Evolutionary conservation across 2,888 invertebrate genomes (phyloP).

Genomic region (Sphaerophoria rueppellii): DNA sequence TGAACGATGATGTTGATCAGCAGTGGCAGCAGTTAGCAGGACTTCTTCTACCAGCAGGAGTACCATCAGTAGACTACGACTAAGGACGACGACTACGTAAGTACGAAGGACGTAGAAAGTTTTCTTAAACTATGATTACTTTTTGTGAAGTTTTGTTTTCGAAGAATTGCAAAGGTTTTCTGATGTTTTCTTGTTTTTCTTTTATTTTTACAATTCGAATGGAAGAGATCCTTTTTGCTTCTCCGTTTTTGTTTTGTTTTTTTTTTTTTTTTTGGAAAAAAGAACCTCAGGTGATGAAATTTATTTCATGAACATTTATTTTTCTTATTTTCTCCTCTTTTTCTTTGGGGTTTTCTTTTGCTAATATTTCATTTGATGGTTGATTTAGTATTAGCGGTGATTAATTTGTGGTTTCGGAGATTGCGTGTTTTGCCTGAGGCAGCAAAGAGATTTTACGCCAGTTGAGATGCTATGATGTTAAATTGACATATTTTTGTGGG

Average conservation of each 20-base stretch:
- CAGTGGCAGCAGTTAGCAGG: slow-evolving; percentile 5
- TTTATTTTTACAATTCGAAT: not conserved
- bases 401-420: slow-evolving; percentile 55
- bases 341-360: slow-evolving; percentile 1
- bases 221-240: not conserved
- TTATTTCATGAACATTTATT: slow-evolving; percentile 55
- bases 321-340: slow-evolving; percentile 6
- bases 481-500: slow-evolving; percentile 30
- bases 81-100: not conserved
- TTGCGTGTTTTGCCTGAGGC: slow-evolving; percentile 5
- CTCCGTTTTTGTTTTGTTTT: too few relatives aligned
- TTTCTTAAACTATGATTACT: slow-evolving; percentile 72
- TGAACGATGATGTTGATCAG: slow-evolving; percentile 61
- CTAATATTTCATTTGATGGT: slow-evolving; percentile 64
- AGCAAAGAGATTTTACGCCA: slow-evolving; percentile 65
- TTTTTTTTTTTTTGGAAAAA: not conserved
- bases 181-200: not conserved
- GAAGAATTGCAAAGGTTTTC: slow-evolving; percentile 39
- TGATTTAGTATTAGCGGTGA: slow-evolving; percentile 69
- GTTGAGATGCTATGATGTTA: slow-evolving; percentile 14
- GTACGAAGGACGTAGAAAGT: slow-evolving; percentile 42
- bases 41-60: not conserved
- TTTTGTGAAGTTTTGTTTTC: slow-evolving; percentile 65
- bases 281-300: slow-evolving; percentile 63
- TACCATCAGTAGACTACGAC: slow-evolving; percentile 1